A percentile compares a stretch with the other conserved stretches of the same genome.
These are phyloP conservation scores for Colletes latitarsis DNA, from an alignment of 1,140 invertebrate species.

Conservation along the genomic window DNA sequence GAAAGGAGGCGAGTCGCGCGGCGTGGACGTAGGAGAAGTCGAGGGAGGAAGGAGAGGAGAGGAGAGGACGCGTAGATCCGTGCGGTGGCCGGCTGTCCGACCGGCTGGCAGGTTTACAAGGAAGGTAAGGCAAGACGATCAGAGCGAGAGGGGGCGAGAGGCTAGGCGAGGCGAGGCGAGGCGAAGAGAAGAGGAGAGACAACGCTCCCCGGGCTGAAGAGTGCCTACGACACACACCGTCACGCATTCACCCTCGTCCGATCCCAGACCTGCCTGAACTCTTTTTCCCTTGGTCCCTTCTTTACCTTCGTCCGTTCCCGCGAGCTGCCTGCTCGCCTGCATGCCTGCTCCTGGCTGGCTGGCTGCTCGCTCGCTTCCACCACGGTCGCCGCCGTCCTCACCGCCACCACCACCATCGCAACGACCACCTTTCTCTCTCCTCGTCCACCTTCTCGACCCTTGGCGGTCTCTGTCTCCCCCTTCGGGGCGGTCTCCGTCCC, in stretches of 20 bases:
- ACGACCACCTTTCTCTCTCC: conserved; percentile 42
- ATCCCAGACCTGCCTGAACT: conserved; percentile 79
- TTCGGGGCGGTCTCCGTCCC: conserved; percentile 26
- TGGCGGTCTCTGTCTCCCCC: conserved; percentile 44
- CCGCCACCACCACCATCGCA: conserved; percentile 21
- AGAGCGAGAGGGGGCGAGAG: conserved; percentile 19
- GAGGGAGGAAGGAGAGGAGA: background rate
- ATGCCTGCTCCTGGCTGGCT: conserved; percentile 51
- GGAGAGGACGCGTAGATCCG: conserved; percentile 27
- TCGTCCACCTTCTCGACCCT: conserved; percentile 63
- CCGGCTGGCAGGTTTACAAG: conserved; percentile 63
- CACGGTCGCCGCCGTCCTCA: background rate
- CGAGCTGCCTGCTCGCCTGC: conserved; percentile 49
- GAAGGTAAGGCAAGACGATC: conserved; percentile 56
- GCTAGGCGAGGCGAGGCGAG: conserved; percentile 28
- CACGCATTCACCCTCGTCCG: conserved; percentile 77
- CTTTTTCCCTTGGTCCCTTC: conserved; percentile 78
- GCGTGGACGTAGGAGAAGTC: background rate
- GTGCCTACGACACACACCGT: conserved; percentile 66
- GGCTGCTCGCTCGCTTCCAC: background rate
- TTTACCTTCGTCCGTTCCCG: conserved; percentile 45
- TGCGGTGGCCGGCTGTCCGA: conserved; percentile 45
- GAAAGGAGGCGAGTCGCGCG: background rate
- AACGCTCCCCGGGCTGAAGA: conserved; percentile 58
- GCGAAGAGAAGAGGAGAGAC: conserved; percentile 57